Evolutionary conservation across 2,113 vertebrate species (phyloP), one percentile per base, ranked within the genome.

Genomic region (Anoura caudifer): DNA sequence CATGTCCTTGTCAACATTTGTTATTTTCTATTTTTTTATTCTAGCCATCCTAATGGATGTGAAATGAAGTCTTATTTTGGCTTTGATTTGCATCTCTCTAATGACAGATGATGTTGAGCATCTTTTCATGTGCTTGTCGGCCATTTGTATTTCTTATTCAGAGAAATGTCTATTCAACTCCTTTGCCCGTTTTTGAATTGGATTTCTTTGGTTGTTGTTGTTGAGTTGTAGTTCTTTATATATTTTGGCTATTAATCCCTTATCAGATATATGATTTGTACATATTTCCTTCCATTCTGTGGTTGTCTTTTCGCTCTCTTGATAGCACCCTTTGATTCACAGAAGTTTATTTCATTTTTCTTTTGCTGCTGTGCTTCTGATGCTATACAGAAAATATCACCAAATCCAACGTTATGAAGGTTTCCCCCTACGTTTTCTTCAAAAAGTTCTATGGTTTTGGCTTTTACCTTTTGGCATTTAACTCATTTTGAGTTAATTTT

Each of bases 401-500:
- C 61, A 93, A 88, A 95, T 79, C 17, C 43, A 81, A 41, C 47
- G 47, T 47, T 38, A 56, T 38, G 2, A 69, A 91, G 14, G 31
- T 50, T 82, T 50, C 54, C 22, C 19, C 75, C 24, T 76, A 3
- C 52, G 28, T 69, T 91, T 81, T 65, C 54, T 87, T 63, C 65
- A 52, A 59, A 84, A 50, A 33, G 0, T 67, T 72, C 36, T 86
- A 41, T 16, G 38, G 4, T 41, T 84, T 77, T 91, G 70, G 47
- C 6, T 72, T 41, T 87, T 83, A 24, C 0, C 1, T 52, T 83
- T 80, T 67, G 31, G 22, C 8, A 36, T 89, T 54, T 63, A 54
- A 28, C 33, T n/a, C 33, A 65, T 81, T 96, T 95, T 15, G 63
- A 94, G 88, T 83, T 90, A 75, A 86, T 83, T 75, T 72, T 96